Evolutionary conservation across 1,140 invertebrate genomes (phyloP).

Genomic region (Callitettix versicolor): DNA sequence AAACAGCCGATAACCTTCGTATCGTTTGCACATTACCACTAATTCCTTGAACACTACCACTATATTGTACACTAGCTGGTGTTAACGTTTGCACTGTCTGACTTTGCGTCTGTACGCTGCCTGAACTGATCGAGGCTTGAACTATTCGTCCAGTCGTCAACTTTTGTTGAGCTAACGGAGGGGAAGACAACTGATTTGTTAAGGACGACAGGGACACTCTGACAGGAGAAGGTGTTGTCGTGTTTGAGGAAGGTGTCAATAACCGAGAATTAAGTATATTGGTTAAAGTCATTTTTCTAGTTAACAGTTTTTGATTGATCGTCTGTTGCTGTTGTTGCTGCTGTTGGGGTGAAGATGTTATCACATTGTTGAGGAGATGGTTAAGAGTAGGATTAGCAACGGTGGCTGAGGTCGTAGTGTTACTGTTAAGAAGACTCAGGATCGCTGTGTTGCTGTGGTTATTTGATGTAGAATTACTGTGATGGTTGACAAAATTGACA

Average conservation of each 20-base stretch:
- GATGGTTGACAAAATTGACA: constrained; percentile 30
- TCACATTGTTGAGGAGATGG: constrained; percentile 3
- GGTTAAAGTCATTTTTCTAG: constrained; percentile 20
- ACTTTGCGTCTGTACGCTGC: too few species aligned
- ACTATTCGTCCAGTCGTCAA: too few species aligned
- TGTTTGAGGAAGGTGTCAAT: constrained; percentile 15
- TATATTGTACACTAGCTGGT: not conserved
- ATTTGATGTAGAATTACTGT: not conserved
- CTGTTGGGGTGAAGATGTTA: not conserved
- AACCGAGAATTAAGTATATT: constrained; percentile 16
- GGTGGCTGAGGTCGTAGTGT: constrained; percentile 34
- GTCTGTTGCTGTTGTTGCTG: not conserved
- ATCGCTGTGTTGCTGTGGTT: constrained; percentile 45
- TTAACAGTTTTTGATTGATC: constrained; percentile 14
- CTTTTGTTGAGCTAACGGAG: too few species aligned
- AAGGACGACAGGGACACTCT: constrained; percentile 13
- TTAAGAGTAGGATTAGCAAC: constrained; percentile 33
- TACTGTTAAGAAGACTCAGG: constrained; percentile 59
- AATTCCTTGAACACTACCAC: too few species aligned
- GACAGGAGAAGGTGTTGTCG: constrained; percentile 30
- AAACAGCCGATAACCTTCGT: not conserved
- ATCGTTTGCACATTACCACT: too few species aligned
- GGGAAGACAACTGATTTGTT: constrained; percentile 14
- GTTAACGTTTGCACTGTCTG: too few species aligned
- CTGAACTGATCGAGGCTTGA: too few species aligned